phyloP scores from a whole-genome alignment of 2,797 vertebrate species.

The Fundulus diaphanus region DNA sequence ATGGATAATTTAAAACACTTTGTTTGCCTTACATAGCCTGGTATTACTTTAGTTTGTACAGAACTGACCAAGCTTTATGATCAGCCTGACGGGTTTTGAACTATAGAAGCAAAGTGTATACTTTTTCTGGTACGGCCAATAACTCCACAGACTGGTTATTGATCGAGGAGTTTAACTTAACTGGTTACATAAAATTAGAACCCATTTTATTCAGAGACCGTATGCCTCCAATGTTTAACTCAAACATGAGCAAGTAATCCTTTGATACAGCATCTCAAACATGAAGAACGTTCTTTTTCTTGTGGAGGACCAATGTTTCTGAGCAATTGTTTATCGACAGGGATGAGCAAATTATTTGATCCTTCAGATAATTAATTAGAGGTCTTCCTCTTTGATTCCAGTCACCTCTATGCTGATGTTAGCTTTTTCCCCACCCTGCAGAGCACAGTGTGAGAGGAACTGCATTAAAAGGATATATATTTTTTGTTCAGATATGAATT shows the following conservation, averaged over 20 bases:
- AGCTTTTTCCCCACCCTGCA: constrained; percentile 24
- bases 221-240: background rate
- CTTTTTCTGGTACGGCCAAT: background rate
- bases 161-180: background rate
- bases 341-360: constrained; percentile 58
- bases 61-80: too few relatives aligned
- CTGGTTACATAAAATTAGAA: background rate
- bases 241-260: background rate
- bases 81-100: too few relatives aligned
- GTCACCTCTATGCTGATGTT: constrained; percentile 31
- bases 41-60: background rate
- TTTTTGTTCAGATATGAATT: constrained; percentile 39
- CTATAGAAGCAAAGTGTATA: background rate
- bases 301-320: constrained; percentile 31
- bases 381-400: constrained; percentile 43
- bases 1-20: background rate
- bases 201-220: background rate
- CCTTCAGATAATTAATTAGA: constrained; percentile 57
- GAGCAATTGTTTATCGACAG: constrained; percentile 54
- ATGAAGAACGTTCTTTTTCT: constrained; percentile 21
- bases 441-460: constrained; percentile 28
- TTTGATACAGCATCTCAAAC: constrained; percentile 3
- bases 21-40: background rate
- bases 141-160: background rate
- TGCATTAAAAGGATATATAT: constrained; percentile 21